These are phyloP conservation scores for Xestia sexstrigata DNA, from an alignment of 2,888 invertebrate species.

Conservation along the genomic window DNA sequence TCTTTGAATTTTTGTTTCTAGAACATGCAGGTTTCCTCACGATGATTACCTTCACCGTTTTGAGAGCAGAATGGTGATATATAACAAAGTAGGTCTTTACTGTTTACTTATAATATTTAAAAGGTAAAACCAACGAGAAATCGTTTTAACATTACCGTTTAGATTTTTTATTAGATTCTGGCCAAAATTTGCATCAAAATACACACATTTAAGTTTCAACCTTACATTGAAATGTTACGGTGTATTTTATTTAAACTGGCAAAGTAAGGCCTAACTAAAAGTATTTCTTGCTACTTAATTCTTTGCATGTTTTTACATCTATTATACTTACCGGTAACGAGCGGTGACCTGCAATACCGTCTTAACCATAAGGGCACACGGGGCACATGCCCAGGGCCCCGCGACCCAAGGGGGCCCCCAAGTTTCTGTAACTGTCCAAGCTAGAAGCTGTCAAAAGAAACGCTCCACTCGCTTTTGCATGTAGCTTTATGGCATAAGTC, in stretches of 20 bases:
- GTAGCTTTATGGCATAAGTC: no score
- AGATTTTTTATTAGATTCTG: constrained; percentile 13
- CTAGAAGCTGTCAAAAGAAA: no score
- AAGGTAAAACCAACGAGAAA: constrained; percentile 31
- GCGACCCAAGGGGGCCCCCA: no score
- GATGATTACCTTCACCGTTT: not conserved
- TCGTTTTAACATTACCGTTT: constrained; percentile 36
- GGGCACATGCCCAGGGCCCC: no score
- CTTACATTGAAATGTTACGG: not conserved
- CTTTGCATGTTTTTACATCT: constrained; percentile 29
- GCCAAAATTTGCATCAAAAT: constrained; percentile 30
- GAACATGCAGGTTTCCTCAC: not conserved
- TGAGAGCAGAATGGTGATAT: not conserved
- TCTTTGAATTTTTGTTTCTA: not conserved
- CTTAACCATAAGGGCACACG: no score
- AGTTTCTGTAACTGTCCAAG: no score
- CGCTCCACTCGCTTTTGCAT: no score
- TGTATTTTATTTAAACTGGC: constrained; percentile 11
- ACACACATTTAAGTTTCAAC: constrained; percentile 6
- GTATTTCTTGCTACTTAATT: constrained; percentile 32
- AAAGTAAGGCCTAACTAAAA: constrained; percentile 4
- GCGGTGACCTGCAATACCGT: no score
- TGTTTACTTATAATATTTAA: not conserved
- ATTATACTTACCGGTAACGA: constrained; percentile 10
- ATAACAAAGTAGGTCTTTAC: not conserved